phyloP scores from a whole-genome alignment of 2,888 invertebrate species.

The Anagyrus pseudococci region DNA sequence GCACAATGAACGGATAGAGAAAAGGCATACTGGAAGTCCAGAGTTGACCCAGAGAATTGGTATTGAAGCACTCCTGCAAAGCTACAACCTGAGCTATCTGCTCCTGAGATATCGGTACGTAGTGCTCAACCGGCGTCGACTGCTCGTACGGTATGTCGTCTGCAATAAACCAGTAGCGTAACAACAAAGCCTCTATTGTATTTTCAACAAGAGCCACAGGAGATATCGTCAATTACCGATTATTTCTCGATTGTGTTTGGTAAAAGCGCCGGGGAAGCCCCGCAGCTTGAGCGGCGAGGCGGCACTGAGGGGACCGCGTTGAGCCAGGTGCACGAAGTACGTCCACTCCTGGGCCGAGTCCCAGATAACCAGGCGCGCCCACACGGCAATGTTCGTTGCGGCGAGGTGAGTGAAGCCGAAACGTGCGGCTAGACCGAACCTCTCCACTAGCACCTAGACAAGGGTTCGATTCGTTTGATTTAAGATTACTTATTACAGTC shows the following conservation, averaged over 20 bases:
- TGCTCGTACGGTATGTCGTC: constrained; percentile 26
- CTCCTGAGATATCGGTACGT: constrained; percentile 61
- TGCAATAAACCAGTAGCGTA: constrained; percentile 11
- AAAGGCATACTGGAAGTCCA: constrained; percentile 67
- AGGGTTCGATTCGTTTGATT: not conserved
- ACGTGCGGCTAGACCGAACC: constrained; percentile 63
- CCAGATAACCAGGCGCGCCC: constrained; percentile 65
- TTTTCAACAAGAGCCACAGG: no score
- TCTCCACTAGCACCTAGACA: constrained; percentile 63
- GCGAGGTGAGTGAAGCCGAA: constrained; percentile 66
- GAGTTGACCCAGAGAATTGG: constrained; percentile 65
- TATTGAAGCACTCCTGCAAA: constrained; percentile 64
- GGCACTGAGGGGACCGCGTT: constrained; percentile 51
- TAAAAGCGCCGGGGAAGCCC: constrained; percentile 61
- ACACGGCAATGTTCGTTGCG: constrained; percentile 65
- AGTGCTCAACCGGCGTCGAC: constrained; percentile 40
- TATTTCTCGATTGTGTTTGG: constrained; percentile 54
- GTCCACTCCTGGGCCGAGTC: constrained; percentile 66
- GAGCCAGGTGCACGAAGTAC: constrained; percentile 62
- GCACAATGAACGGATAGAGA: constrained; percentile 66
- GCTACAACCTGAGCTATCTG: constrained; percentile 64
- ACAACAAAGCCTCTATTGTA: no score
- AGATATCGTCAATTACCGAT: constrained; percentile 44
- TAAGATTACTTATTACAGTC: not conserved
- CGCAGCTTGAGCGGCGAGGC: constrained; percentile 60